phyloP scores from a whole-genome alignment of 2,113 vertebrate genomes.

The Leptosomus discolor region DNA sequence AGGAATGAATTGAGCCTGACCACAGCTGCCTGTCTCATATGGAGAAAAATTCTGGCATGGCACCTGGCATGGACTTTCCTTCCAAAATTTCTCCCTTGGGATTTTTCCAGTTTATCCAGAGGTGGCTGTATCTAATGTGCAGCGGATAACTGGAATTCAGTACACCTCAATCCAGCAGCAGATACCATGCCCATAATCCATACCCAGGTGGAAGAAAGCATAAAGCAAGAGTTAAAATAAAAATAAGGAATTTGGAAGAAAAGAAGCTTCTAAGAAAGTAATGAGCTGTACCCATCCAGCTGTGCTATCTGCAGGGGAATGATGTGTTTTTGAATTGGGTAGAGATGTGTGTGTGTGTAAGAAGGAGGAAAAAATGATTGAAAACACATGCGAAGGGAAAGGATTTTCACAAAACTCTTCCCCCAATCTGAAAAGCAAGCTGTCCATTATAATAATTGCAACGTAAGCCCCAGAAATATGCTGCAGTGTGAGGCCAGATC shows the following conservation, averaged over 20 bases:
- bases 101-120: neutral
- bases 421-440: neutral
- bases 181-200: neutral
- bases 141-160: neutral
- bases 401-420: neutral
- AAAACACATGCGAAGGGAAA: neutral
- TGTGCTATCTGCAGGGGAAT: slow-evolving; percentile 1
- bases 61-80: neutral
- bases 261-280: slow-evolving; percentile 3
- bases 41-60: neutral
- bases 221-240: neutral
- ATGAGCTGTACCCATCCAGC: neutral
- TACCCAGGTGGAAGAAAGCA: neutral
- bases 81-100: neutral
- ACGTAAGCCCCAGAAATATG: neutral
- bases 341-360: neutral
- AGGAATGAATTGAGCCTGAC: neutral
- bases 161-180: neutral
- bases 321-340: neutral
- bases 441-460: slow-evolving; percentile 10
- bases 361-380: neutral
- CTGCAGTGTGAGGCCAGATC: neutral
- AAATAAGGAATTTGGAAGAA: neutral
- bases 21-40: neutral
- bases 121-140: neutral